Base-by-base conservation (phyloP, 1,140 invertebrate species). In the Drosophila watanabei region DNA sequence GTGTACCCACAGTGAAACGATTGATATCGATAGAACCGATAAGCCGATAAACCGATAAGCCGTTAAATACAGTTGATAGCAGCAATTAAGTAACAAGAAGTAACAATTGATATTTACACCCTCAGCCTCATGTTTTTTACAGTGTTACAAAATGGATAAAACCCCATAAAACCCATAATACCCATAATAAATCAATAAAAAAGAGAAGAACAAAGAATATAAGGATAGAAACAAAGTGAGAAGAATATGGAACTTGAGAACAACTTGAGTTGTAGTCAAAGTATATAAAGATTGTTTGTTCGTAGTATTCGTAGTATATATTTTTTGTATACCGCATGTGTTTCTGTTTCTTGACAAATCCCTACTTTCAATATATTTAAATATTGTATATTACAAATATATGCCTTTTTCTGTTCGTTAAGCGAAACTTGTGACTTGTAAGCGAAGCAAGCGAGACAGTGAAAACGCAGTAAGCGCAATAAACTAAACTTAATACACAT, bases 381-480 rank as follows among this genome's bases (percentile, higher is more conserved):
- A 56, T 37, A 37, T 56, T 56, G 32, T 30, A 51, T 18, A 51
- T 30, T 48, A 48, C 7, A 48, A 32, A 24, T 37, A 56, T 56
- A 84, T 75, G 77, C 81, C 73, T 87, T 79, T 80, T 88, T 88
- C 58, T 63, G 80, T 89, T 89, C 65, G 71, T 83, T 87, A 78
- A 88, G 68, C 84, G 85, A 88, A 88, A 88, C 85, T 88, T 88
- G 85, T 88, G 89, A 88, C 85, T 88, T 89, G 85, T 88, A 89
- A 87, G 73, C 57, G 75, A 62, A 82, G 59, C 80, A 58, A 79
- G 76, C 48, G 37, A 64, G 51, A 79, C 80, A 54, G 65, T 80
- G 70, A 48, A 48, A 56, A 20, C 52, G 52, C 52, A 20, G 77
- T 51, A 28, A 51, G 24, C 65, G 70, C 81, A 85, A 84, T 71